Evolutionary conservation across 2,113 vertebrate species (phyloP), one percentile per base, ranked within the genome.

Genomic region (Sinocyclocheilus grahami): DNA sequence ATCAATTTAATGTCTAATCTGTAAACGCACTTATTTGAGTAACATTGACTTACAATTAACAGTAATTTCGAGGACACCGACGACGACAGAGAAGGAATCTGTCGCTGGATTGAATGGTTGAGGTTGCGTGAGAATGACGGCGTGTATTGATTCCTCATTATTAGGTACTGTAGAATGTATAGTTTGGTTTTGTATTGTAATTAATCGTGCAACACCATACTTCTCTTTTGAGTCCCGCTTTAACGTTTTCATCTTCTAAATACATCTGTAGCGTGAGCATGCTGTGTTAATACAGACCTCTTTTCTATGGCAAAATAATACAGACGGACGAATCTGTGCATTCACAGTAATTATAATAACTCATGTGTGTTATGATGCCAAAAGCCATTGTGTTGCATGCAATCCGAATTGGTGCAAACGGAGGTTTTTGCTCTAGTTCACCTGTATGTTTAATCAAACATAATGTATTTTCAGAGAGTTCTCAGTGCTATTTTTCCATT

Each of bases 391-490:
- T 79, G 30, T 63, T 42, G 78, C 37, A 80, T 80, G 58, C 22
- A 0, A 42, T 30, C 53, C 30, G 7, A 53, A 42, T 42, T 48
- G 51, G 12, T 53, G 9, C 46, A 48, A 48, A 48, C 46, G 3
- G n/a, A 11, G 42, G 13, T 69, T 48, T 69, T 63, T n/a, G 60
- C 60, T 63, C 22, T 63, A 4, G 12, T 77, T 33, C n/a, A 78
- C 7, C 76, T 79, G 39, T 55, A 16, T 53, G 46, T 77, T 77
- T 77, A 51, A 30, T 77, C 48, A 77, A 77, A 77, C 51, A 18
- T 46, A 48, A 78, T 62, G 77, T 80, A 42, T 80, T 80, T 63
- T 75, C 46, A 48, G 46, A 48, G 42, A 39, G 5, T 39, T 39
- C 7, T 39, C 39, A 39, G 42, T 46, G 42, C 46, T 48, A 48